Percentiles rank a stretch among this genome's conserved stretches.
These are phyloP conservation scores for Lydus trimaculatus DNA, from an alignment of 2,888 invertebrate species.

Conservation along the genomic window DNA sequence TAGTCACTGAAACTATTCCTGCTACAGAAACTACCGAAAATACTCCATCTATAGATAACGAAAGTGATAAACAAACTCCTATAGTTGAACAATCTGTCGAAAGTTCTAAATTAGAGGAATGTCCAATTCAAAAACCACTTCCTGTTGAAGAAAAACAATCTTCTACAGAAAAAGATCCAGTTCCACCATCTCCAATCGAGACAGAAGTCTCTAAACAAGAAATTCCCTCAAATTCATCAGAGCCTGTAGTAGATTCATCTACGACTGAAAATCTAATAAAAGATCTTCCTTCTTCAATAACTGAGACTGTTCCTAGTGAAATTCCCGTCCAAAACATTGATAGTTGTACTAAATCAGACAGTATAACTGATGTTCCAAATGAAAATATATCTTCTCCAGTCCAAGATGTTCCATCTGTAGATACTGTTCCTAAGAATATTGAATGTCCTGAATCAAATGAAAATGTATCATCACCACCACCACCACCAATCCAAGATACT, in stretches of 20 bases:
- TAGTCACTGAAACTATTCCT: background rate
- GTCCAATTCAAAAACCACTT: background rate
- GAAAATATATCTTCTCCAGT: background rate
- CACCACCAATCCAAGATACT: background rate
- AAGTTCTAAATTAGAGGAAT: background rate
- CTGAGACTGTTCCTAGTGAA: conserved; percentile 22
- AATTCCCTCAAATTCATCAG: background rate
- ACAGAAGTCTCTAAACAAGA: conserved; percentile 9
- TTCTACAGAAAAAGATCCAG: conserved; percentile 18
- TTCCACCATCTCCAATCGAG: conserved; percentile 15
- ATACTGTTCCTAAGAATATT: background rate
- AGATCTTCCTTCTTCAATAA: background rate
- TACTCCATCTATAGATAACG: too few relatives aligned
- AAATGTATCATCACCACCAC: too few relatives aligned
- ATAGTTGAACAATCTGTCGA: background rate
- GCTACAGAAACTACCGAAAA: background rate
- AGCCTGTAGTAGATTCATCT: too few relatives aligned
- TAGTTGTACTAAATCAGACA: conserved; percentile 11
- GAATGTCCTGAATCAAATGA: background rate
- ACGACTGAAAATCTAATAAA: background rate
- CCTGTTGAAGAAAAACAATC: background rate
- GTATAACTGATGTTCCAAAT: conserved; percentile 22
- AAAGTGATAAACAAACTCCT: background rate
- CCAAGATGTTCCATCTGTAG: background rate
- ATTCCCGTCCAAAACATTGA: conserved; percentile 9